Evolutionary conservation across 1,140 invertebrate genomes (phyloP), one percentile per base, ranked within the genome.

Genomic region (Calephelis virginiensis): DNA sequence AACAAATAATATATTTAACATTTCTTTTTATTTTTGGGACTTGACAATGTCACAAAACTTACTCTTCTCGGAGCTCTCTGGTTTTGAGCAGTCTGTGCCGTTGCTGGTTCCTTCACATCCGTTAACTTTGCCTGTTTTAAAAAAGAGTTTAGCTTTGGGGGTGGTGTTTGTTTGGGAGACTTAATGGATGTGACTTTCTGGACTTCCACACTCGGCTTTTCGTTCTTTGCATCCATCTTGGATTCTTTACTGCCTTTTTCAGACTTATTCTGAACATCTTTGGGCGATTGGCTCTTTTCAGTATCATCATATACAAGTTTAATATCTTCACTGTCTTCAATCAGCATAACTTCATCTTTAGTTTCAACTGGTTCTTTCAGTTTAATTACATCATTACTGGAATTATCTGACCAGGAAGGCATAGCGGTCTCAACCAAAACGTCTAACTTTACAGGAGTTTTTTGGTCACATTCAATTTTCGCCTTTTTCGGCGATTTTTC

Each of bases 1-100:
- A 17, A 17, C 17, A 17, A 3, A 17, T 17, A 17, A 17, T 17
- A 17, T 17, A 17, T 17, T 17, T 64, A 81, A 66, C 71, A 81
- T 60, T 85, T 86, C 77, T 94, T 94, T 82, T 94, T 95, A 72
- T 92, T 93, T 80, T 95, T 96, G 46, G 95, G 95, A 79, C 95
- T 96, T 3, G 95, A 95, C 45, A 96, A 83, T 38, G 95, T 96
- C 45, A 95, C 95, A 69, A 96, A 93, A 66, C 93, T 92, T 2
- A 96, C 94, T 72, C 95, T 85, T 45, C 95, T 82, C 0, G 94
- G 94, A 0, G 93, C 93, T 86, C 93, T 94, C 6, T 86, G 85
- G 63, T 80, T 84, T 0, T 74, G 71, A 6, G 63, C 74, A 0
- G 77, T 56, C 45, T 73, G 71, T 0, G 70, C 77, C 28, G 75